Evolutionary conservation across 2,113 vertebrate species (phyloP).

Genomic region (Megaceryle maxima): DNA sequence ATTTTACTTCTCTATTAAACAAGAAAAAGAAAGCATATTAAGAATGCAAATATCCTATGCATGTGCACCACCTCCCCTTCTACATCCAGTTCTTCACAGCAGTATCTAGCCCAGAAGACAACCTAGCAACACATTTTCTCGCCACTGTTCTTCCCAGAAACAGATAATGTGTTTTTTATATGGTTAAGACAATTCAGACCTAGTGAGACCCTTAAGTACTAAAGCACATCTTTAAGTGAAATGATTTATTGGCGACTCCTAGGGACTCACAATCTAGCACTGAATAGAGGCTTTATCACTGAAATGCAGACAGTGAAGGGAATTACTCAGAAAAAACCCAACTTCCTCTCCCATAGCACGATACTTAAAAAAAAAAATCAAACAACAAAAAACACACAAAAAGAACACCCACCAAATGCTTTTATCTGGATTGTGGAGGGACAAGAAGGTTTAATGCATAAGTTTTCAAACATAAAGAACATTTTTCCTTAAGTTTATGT

Average conservation of each 20-base stretch:
- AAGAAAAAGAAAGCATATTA: background rate
- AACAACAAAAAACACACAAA: no score
- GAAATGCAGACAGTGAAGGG: constrained; percentile 44
- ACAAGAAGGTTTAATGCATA: background rate
- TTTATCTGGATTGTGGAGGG: background rate
- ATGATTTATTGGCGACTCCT: constrained; percentile 43
- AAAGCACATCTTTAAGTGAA: constrained; percentile 44
- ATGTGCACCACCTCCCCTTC: background rate
- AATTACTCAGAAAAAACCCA: constrained; percentile 14
- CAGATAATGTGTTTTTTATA: background rate
- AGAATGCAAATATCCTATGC: background rate
- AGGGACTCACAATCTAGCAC: background rate
- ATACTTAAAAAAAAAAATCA: background rate
- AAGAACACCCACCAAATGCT: background rate
- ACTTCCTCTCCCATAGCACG: background rate
- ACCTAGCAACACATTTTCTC: background rate
- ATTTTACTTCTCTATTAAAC: background rate
- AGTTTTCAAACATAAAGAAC: background rate
- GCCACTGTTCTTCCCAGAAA: background rate
- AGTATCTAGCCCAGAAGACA: background rate
- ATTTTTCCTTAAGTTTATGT: background rate
- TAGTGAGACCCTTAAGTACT: background rate
- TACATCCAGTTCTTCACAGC: background rate
- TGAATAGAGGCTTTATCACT: constrained; percentile 48
- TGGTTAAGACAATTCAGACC: background rate